Evolutionary conservation across 2,888 invertebrate genomes (phyloP).

Genomic region (Caenorhabditis macrosperma): DNA sequence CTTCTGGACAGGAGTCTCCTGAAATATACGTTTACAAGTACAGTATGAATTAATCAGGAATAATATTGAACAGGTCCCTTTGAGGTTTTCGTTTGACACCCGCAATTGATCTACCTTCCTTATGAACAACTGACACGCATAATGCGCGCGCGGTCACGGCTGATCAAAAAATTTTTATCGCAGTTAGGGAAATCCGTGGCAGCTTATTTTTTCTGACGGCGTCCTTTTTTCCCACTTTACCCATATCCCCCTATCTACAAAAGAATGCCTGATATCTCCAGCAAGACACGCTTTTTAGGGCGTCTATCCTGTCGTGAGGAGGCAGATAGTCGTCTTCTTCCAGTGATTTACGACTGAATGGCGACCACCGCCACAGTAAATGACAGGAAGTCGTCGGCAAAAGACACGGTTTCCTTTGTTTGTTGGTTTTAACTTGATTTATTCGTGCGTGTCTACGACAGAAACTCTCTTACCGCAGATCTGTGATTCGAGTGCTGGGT

Average conservation of each 20-base stretch:
- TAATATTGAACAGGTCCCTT: too few species aligned
- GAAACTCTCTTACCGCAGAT: background rate
- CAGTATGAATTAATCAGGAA: too few species aligned
- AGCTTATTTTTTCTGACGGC: too few species aligned
- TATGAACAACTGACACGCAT: too few species aligned
- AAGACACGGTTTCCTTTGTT: background rate
- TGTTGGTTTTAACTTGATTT: conserved; percentile 16
- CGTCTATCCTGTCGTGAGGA: background rate
- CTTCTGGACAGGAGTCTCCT: background rate
- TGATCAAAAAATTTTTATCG: too few species aligned
- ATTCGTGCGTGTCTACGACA: background rate
- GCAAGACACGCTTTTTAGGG: conserved; percentile 31
- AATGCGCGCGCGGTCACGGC: too few species aligned
- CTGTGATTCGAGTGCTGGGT: conserved; percentile 18
- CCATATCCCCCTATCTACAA: background rate
- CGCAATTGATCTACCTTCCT: too few species aligned
- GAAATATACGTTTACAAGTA: too few species aligned
- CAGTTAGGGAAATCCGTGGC: too few species aligned
- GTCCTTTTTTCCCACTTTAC: too few species aligned
- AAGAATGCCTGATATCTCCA: background rate
- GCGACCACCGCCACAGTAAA: conserved; percentile 11
- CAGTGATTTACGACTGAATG: conserved; percentile 21
- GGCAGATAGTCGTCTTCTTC: background rate
- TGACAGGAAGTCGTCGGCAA: background rate
- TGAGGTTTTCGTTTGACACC: too few species aligned